A percentile compares a stretch with the other conserved stretches of the same genome.
Conservation (phyloP, 2,888 invertebrate species). For the Stictocephala bisonia region DNA sequence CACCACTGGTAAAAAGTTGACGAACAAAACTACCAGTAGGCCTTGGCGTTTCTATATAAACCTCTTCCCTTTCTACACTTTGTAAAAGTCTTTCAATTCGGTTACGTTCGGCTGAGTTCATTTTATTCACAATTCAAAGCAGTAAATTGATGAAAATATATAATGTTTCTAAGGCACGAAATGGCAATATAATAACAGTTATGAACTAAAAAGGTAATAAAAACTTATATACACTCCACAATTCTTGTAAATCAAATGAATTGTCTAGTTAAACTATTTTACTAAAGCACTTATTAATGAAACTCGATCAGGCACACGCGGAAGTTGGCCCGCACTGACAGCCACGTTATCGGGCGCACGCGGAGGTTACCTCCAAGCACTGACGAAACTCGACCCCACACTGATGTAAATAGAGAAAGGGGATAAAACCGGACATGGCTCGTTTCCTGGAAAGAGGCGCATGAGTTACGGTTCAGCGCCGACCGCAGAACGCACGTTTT, state of each 20-base stretch:
- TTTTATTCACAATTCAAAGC: background rate
- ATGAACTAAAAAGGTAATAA: background rate
- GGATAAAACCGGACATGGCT: background rate
- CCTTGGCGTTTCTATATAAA: conserved; percentile 1
- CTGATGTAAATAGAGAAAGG: conserved; percentile 6
- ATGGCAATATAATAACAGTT: conserved; percentile 5
- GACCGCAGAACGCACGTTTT: conserved; percentile 1
- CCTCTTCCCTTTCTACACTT: background rate
- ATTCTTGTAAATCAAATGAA: conserved; percentile 5
- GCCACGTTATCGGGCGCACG: background rate
- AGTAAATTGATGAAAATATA: background rate
- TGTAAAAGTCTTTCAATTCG: conserved; percentile 21
- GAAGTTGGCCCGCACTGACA: background rate
- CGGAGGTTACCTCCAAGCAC: too few relatives aligned
- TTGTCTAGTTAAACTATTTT: background rate
- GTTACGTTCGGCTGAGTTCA: conserved; percentile 5
- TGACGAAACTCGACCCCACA: background rate
- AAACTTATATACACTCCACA: background rate
- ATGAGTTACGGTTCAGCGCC: background rate
- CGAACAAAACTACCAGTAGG: conserved; percentile 3
- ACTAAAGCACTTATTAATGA: background rate
- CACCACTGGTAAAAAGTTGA: conserved; percentile 6
- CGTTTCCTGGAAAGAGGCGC: conserved; percentile 7
- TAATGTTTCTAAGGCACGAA: conserved; percentile 5
- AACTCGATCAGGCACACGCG: background rate